These are phyloP conservation scores for Hystrix cristata DNA, from an alignment of 2,113 vertebrate species.

Conservation along the genomic window DNA sequence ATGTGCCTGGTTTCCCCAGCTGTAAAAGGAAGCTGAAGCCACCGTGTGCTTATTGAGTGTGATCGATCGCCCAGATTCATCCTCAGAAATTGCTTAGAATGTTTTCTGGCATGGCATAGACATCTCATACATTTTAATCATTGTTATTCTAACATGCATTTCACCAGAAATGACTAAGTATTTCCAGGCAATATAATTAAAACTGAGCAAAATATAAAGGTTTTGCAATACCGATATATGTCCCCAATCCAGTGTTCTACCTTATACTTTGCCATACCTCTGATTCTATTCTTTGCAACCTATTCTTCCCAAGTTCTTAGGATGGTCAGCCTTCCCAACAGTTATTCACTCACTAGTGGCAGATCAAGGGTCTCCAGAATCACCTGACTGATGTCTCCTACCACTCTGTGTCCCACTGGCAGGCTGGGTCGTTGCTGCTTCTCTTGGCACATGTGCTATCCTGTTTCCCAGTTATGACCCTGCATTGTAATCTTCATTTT, in stretches of 20 bases:
- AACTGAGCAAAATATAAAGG: not conserved
- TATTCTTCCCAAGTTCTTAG: not conserved
- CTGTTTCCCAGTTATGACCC: not conserved
- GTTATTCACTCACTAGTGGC: not conserved
- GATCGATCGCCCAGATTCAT: not conserved
- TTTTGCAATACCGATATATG: not conserved
- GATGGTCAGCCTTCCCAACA: not conserved
- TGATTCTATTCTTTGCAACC: not conserved
- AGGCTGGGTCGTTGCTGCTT: not conserved
- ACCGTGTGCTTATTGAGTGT: not conserved
- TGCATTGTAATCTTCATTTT: not conserved
- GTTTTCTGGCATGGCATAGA: not conserved
- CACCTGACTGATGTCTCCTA: not conserved
- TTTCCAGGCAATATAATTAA: not conserved
- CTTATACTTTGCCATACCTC: not conserved
- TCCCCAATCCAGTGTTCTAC: no score
- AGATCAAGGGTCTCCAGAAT: not conserved
- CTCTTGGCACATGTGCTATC: no score
- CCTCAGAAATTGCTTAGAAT: not conserved
- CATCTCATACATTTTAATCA: not conserved
- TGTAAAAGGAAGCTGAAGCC: not conserved
- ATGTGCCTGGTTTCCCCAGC: not conserved
- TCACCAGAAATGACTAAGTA: not conserved
- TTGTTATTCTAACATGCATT: not conserved
- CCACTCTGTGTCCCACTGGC: rapidly evolving